Evolutionary conservation across 2,888 invertebrate species (phyloP).

Genomic region (Brenthis daphne): DNA sequence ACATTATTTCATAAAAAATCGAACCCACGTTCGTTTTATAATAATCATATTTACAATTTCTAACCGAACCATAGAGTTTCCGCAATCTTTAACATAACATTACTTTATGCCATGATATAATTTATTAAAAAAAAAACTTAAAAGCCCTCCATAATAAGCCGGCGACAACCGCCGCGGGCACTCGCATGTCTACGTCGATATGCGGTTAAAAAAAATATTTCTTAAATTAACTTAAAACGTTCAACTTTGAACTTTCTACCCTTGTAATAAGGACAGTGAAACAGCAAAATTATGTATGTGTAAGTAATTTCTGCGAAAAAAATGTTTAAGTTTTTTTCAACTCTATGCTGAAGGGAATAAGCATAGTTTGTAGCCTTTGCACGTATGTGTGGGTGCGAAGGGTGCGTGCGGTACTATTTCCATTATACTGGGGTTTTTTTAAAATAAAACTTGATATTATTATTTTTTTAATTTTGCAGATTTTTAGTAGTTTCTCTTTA

Average conservation of each 20-base stretch:
- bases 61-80: neutral
- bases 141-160: slow-evolving; percentile 35
- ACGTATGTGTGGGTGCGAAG: slow-evolving; percentile 42
- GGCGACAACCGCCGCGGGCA: slow-evolving; percentile 36
- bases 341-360: slow-evolving; percentile 14
- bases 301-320: neutral
- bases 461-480: neutral
- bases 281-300: neutral
- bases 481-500: neutral
- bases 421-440: slow-evolving; percentile 32
- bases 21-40: too few species aligned
- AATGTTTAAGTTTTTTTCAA: slow-evolving; percentile 14
- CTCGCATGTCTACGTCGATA: slow-evolving; percentile 30
- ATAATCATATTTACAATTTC: too few species aligned
- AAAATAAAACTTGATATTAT: neutral
- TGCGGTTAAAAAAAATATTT: slow-evolving; percentile 43
- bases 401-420: slow-evolving; percentile 44
- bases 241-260: slow-evolving; percentile 10
- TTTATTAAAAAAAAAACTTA: slow-evolving; percentile 26
- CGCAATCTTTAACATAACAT: slow-evolving; percentile 1
- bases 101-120: slow-evolving; percentile 18
- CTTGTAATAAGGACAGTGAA: slow-evolving; percentile 9
- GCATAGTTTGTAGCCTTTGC: slow-evolving; percentile 16
- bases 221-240: slow-evolving; percentile 11
- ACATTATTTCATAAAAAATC: too few species aligned